These are phyloP conservation scores for Balaenoptera acutorostrata DNA, from an alignment of 2,113 vertebrate genomes.

Conservation along the genomic window DNA sequence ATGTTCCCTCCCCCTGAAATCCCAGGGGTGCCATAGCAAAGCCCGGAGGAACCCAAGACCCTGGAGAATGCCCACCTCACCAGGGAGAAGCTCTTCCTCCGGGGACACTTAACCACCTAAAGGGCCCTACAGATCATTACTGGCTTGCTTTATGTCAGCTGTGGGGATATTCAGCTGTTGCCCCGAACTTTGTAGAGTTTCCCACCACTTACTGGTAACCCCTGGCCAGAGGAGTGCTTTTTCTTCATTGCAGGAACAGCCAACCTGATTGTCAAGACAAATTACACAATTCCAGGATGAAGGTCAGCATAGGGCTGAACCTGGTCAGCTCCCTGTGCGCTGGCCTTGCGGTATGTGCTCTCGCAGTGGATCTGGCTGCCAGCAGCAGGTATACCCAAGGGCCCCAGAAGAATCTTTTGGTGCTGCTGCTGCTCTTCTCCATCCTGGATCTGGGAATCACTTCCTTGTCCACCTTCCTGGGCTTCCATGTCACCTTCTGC, in stretches of 20 bases:
- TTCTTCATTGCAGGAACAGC: neutral
- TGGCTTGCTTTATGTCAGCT: neutral
- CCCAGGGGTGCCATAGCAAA: neutral
- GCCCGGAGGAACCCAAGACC: neutral
- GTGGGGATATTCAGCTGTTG: neutral
- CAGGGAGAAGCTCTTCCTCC: neutral
- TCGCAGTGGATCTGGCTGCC: neutral
- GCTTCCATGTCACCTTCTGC: neutral
- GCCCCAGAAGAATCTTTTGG: neutral
- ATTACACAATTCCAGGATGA: neutral
- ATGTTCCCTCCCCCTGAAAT: neutral
- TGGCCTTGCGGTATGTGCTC: neutral
- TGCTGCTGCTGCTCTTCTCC: neutral
- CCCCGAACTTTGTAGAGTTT: neutral
- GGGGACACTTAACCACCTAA: neutral
- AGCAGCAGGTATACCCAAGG: neutral
- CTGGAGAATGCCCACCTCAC: neutral
- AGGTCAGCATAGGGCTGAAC: neutral
- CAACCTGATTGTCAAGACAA: neutral
- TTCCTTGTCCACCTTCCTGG: accelerated
- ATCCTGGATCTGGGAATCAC: neutral
- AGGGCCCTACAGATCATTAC: neutral
- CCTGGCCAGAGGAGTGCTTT: neutral
- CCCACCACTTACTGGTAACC: neutral
- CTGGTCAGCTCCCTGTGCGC: too few species aligned